A percentile compares a stretch with the other conserved stretches of the same genome.
phyloP scores from a whole-genome alignment of 2,797 vertebrate species.

The Sorex maritimensis region DNA sequence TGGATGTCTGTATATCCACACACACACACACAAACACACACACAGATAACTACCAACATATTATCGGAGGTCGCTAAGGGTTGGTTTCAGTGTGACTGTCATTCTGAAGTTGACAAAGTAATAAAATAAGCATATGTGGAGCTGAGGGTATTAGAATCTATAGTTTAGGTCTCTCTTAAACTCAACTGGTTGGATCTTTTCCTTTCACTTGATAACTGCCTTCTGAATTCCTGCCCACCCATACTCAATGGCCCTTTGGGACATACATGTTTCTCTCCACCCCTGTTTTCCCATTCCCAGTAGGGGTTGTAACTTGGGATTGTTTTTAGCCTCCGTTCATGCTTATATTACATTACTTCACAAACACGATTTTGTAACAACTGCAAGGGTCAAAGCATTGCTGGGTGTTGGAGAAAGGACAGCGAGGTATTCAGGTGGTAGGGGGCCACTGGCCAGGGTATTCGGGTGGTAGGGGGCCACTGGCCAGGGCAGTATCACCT shows the following conservation, averaged over 20 bases:
- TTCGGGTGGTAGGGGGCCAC: too few species aligned
- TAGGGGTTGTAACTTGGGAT: neutral
- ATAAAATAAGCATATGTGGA: too few species aligned
- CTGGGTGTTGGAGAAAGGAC: too few species aligned
- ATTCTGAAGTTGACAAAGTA: too few species aligned
- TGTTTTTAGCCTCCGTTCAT: neutral
- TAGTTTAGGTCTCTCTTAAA: neutral
- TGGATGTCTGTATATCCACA: too few species aligned
- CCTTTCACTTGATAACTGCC: neutral
- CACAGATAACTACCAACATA: too few species aligned
- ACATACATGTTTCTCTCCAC: neutral
- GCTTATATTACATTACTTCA: neutral
- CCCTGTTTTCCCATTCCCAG: neutral
- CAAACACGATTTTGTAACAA: neutral
- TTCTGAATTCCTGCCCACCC: neutral
- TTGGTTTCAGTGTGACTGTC: too few species aligned
- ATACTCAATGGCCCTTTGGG: neutral
- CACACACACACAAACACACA: too few species aligned
- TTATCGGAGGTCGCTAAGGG: too few species aligned
- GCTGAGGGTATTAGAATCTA: neutral
- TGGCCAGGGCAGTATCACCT: too few species aligned
- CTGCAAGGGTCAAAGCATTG: neutral
- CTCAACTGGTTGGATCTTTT: accelerated
- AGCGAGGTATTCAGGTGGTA: too few species aligned
- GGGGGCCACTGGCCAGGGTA: too few species aligned